These are phyloP conservation scores for Globia sparganii DNA, from an alignment of 2,888 invertebrate species.

Conservation along the genomic window DNA sequence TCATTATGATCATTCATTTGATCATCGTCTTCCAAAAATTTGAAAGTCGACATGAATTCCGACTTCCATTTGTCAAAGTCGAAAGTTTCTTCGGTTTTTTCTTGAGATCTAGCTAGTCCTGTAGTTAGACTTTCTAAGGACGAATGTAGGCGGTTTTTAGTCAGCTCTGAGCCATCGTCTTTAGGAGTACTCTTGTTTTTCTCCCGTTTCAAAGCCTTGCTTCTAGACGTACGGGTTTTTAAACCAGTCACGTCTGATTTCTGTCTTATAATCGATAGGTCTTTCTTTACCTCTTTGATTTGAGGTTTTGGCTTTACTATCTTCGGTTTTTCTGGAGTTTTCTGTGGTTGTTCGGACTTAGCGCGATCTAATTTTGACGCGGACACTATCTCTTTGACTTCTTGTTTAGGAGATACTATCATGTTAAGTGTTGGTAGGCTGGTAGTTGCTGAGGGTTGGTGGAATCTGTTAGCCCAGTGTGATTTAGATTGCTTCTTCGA, in stretches of 20 bases:
- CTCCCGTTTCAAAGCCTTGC: constrained; percentile 81
- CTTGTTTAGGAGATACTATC: constrained; percentile 88
- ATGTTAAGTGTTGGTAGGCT: constrained; percentile 94
- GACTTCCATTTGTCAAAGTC: constrained; percentile 88
- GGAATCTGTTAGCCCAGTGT: constrained; percentile 94
- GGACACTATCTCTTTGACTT: constrained; percentile 76
- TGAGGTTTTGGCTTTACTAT: constrained; percentile 50
- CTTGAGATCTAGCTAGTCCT: constrained; percentile 84
- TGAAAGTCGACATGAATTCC: constrained; percentile 85
- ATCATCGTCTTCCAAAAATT: constrained; percentile 86
- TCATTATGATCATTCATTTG: constrained; percentile 84
- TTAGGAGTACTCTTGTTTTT: constrained; percentile 76
- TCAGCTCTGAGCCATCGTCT: constrained; percentile 76
- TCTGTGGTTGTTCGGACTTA: constrained; percentile 84
- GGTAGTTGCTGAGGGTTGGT: constrained; percentile 95
- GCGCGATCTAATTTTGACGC: constrained; percentile 78
- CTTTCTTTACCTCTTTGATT: constrained; percentile 64
- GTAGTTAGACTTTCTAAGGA: constrained; percentile 86
- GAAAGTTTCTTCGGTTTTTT: constrained; percentile 84
- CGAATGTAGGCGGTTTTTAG: constrained; percentile 85
- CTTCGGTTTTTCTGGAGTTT: constrained; percentile 51
- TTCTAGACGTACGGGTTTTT: constrained; percentile 84
- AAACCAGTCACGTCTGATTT: constrained; percentile 92
- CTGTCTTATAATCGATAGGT: constrained; percentile 87
- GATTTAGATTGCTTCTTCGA: constrained; percentile 91